phyloP scores from a whole-genome alignment of 2,888 invertebrate species.

The Serrognathus titanus region DNA sequence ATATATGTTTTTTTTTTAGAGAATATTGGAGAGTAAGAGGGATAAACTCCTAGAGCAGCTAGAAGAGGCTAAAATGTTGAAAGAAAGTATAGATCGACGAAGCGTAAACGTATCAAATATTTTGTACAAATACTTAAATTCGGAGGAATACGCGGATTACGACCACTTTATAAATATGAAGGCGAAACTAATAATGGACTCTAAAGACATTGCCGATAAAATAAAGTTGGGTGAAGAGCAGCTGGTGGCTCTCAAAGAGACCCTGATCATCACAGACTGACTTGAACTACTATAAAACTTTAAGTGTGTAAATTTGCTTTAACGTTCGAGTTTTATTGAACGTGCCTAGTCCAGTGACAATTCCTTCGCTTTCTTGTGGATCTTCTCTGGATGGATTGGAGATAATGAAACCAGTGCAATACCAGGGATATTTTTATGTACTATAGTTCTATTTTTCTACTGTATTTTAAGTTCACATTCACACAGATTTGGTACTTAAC shows the following conservation, averaged over 20 bases:
- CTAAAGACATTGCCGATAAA: constrained; percentile 78
- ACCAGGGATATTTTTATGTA: constrained; percentile 22
- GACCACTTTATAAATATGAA: constrained; percentile 85
- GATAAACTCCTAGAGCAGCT: constrained; percentile 74
- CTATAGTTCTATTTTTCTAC: constrained; percentile 25
- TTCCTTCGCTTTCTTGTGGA: constrained; percentile 28
- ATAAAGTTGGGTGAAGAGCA: constrained; percentile 80
- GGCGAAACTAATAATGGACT: constrained; percentile 77
- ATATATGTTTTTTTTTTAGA: constrained; percentile 45
- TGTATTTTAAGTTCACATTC: constrained; percentile 18
- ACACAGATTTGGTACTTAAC: constrained; percentile 27
- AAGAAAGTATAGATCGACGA: constrained; percentile 76
- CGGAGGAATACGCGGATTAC: constrained; percentile 75
- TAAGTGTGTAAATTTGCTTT: constrained; percentile 21
- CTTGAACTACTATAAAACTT: constrained; percentile 2
- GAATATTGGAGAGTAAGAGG: constrained; percentile 68
- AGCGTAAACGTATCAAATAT: constrained; percentile 68
- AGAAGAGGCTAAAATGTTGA: constrained; percentile 77
- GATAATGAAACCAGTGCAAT: constrained; percentile 13
- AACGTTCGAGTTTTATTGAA: constrained; percentile 44
- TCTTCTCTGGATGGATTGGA: constrained; percentile 17
- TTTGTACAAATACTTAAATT: constrained; percentile 66
- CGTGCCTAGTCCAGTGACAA: constrained; percentile 45
- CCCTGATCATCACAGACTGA: constrained; percentile 47
- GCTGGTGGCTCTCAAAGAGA: constrained; percentile 66